Evolutionary conservation across 2,888 invertebrate species (phyloP).

Genomic region (Sericinus montela): DNA sequence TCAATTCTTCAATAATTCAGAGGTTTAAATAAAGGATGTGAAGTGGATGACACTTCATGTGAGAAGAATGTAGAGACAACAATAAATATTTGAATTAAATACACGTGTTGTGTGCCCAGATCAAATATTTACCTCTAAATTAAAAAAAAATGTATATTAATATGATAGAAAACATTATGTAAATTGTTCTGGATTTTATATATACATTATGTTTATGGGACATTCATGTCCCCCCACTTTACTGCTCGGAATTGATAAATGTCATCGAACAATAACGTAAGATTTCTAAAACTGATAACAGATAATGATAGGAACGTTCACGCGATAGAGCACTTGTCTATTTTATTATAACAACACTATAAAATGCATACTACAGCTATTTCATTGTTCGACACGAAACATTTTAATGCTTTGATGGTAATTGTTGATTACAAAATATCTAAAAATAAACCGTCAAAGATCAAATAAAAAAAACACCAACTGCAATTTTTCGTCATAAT

Average conservation of each 20-base stretch:
- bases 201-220: too few relatives aligned
- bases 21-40: too few relatives aligned
- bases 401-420: background rate
- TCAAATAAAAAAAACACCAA: background rate
- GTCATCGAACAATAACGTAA: conserved; percentile 30
- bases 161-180: too few relatives aligned
- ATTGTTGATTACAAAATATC: too few relatives aligned
- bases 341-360: conserved; percentile 21
- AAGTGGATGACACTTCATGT: too few relatives aligned
- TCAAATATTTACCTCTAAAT: too few relatives aligned
- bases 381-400: background rate
- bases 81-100: too few relatives aligned
- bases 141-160: too few relatives aligned
- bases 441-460: background rate
- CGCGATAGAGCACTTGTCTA: conserved; percentile 32
- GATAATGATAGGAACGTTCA: conserved; percentile 34
- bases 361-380: background rate
- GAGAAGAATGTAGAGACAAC: too few relatives aligned
- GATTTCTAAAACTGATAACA: conserved; percentile 29
- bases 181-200: too few relatives aligned
- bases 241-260: conserved; percentile 25
- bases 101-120: too few relatives aligned
- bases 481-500: background rate
- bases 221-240: background rate
- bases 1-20: too few relatives aligned